Base-by-base conservation (phyloP, 2,113 vertebrate genomes). In the Xyrauchen texanus region DNA sequence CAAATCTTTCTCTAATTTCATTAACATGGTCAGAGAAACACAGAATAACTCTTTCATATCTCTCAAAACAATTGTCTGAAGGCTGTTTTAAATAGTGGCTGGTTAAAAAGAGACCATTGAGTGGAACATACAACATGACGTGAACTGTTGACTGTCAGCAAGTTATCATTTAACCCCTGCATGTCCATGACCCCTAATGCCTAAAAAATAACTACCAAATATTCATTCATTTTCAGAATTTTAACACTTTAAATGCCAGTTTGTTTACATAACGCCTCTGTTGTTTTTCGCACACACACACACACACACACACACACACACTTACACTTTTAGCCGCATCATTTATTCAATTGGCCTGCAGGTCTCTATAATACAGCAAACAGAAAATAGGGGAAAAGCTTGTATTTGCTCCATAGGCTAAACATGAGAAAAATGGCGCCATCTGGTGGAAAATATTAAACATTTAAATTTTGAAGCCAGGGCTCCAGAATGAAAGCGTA, bases 171-270 rank as follows among this genome's bases (percentile, higher is more conserved):
- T 21, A 44, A 21, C 55, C 11, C 11, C 4, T 44, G 58, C 9
- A 15, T 42, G 67, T 45, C 68, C 68, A 10, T 72, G 78, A 69
- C 77, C 16, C 57, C n/a, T 8, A 42, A 21, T 34, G 21, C 21
- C 21, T 34, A 34, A 34, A 34, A 34, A 34, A 34, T 34, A 15
- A 72, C 58, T 51, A 44, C 8, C 15, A 7, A 8, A 15, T 21
- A 12, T 10, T 21, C 53, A n/a, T 58, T 45, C 13, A 12, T 10
- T 34, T 53, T 11, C 9, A 12, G 53, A 13, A 13, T 57, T 13
- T 57, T 57, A 13, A 5, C n/a, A 6, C 55, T 57, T n/a, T 57
- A 5, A 5, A n/a, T n/a, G 12, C 5, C 6, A 57, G 5, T 6
- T 57, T 57, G 5, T 12, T 57, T 57, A 34, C 21, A 34, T 34